Evolutionary conservation across 2,797 vertebrate species (phyloP).

Genomic region (Tokudaia muenninki): DNA sequence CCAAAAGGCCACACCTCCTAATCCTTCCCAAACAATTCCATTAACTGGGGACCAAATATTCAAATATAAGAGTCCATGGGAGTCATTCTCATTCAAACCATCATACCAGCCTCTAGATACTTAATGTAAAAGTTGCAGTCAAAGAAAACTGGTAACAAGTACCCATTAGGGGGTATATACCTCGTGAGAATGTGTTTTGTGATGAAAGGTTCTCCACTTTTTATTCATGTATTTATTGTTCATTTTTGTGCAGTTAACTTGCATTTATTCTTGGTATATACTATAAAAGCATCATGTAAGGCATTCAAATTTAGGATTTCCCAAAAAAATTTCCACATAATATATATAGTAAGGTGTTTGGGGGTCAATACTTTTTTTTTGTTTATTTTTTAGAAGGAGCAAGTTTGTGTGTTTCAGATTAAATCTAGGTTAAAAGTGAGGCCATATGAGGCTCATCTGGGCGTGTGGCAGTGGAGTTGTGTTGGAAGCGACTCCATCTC

Average conservation of each 20-base stretch:
- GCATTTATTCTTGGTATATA: constrained; percentile 27
- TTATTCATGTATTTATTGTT: not conserved
- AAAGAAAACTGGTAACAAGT: constrained; percentile 42
- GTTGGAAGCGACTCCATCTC: not conserved
- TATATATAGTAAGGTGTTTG: not conserved
- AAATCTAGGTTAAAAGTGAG: not conserved
- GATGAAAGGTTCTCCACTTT: not conserved
- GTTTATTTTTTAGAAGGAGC: not conserved
- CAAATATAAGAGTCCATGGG: not conserved
- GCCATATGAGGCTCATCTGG: not conserved
- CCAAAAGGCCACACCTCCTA: not conserved
- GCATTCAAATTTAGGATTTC: not conserved
- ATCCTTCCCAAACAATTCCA: not conserved
- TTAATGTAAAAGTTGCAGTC: constrained; percentile 16
- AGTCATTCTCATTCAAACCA: not conserved
- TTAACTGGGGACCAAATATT: not conserved
- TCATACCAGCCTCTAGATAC: not conserved
- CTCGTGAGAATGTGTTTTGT: not conserved
- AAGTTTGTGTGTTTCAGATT: not conserved
- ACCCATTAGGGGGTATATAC: not conserved
- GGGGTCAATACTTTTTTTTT: not conserved
- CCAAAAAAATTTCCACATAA: not conserved
- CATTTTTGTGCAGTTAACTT: not conserved
- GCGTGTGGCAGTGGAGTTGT: not conserved
- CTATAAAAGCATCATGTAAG: not conserved